Conservation (phyloP, 2,888 invertebrate genomes). For the Drosophila affinis region DNA sequence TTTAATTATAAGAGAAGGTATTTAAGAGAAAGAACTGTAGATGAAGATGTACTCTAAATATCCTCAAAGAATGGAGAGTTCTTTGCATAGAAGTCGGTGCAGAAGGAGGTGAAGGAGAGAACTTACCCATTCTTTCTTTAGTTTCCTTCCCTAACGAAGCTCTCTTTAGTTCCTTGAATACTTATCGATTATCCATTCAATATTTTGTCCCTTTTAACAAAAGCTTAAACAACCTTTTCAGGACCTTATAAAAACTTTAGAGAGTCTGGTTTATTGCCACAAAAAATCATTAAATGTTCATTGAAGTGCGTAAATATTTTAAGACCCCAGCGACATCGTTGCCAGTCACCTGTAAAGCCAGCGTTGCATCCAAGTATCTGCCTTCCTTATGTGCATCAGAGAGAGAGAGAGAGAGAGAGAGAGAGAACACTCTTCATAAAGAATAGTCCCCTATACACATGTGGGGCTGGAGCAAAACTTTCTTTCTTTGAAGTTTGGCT, state of each 20-base stretch:
- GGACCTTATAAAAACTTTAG: not conserved
- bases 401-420: not conserved
- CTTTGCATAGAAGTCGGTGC: no score
- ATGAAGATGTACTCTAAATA: not conserved
- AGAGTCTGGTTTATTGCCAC: not conserved
- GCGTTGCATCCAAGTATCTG: slow-evolving; percentile 1
- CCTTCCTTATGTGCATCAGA: slow-evolving; percentile 9
- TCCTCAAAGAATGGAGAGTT: not conserved
- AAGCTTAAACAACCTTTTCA: not conserved
- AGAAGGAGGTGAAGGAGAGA: no score
- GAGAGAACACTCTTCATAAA: not conserved
- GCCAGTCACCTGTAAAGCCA: slow-evolving; percentile 17
- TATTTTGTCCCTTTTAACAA: not conserved
- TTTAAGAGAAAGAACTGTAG: no score
- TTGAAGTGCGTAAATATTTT: slow-evolving; percentile 33
- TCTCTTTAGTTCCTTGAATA: not conserved
- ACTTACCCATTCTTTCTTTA: not conserved
- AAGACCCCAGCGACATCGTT: slow-evolving; percentile 5
- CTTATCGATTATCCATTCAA: not conserved
- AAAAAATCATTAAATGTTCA: slow-evolving; percentile 16
- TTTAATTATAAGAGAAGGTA: slow-evolving; percentile 6
- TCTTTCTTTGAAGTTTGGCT: slow-evolving; percentile 49
- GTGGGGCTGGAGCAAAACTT: slow-evolving; percentile 18
- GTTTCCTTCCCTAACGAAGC: not conserved
- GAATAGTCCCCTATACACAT: slow-evolving; percentile 3